Evolutionary conservation across 2,888 invertebrate genomes (phyloP).

Genomic region (Caradrina kadenii): DNA sequence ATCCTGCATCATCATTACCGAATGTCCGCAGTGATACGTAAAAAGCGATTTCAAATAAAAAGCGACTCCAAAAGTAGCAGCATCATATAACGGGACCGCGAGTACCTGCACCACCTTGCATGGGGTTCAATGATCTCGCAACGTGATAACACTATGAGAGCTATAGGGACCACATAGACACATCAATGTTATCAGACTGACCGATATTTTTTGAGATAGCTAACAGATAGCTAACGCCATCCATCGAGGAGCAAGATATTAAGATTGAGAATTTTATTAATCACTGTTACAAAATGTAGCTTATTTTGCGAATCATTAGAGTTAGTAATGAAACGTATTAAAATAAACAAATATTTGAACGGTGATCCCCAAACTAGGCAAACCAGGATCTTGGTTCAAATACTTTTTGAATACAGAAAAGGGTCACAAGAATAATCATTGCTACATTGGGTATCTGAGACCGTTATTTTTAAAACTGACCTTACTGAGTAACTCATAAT

Average conservation of each 20-base stretch:
- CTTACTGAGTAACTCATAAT: no score
- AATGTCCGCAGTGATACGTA: slow-evolving; percentile 50
- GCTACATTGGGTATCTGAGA: no score
- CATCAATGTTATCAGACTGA: not conserved
- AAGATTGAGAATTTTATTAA: no score
- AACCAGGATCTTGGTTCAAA: no score
- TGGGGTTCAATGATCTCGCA: slow-evolving; percentile 42
- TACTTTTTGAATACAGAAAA: no score
- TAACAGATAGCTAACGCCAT: not conserved
- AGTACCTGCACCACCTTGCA: slow-evolving; percentile 57
- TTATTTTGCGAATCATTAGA: no score
- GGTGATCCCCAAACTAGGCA: no score
- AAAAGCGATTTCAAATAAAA: slow-evolving; percentile 61
- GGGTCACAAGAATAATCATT: no score
- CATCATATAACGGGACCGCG: slow-evolving; percentile 59
- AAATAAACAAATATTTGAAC: no score
- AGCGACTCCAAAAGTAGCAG: slow-evolving; percentile 48
- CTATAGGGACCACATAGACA: slow-evolving; percentile 2
- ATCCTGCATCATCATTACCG: slow-evolving; percentile 29
- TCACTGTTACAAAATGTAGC: no score
- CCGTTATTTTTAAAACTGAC: no score
- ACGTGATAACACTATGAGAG: slow-evolving; percentile 33
- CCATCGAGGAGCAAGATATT: not conserved
- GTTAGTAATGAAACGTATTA: no score
- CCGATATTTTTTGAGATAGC: not conserved